Evolutionary conservation across 2,113 vertebrate species (phyloP).

Genomic region (Apaloderma vittatum): DNA sequence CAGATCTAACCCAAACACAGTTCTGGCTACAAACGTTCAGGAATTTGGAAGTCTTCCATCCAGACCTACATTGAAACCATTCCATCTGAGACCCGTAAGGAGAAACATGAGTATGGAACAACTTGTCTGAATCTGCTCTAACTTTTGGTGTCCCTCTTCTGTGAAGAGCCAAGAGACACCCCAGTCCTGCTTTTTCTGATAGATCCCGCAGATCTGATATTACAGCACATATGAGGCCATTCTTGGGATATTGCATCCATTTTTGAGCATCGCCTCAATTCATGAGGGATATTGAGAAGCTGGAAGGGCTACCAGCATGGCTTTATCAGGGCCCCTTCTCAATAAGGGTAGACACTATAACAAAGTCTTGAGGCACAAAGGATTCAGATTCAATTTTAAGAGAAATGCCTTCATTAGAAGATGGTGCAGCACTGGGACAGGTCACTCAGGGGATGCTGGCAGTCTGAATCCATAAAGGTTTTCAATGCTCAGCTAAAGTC

Average conservation of each 20-base stretch:
- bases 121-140: background rate
- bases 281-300: background rate
- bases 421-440: background rate
- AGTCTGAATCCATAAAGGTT: background rate
- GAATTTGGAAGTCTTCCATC: conserved; percentile 12
- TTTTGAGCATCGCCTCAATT: background rate
- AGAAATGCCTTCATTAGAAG: background rate
- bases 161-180: background rate
- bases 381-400: background rate
- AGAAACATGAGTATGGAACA: background rate
- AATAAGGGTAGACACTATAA: background rate
- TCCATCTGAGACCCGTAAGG: background rate
- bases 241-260: fast-evolving
- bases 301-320: background rate
- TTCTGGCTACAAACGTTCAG: background rate
- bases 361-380: background rate
- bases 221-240: background rate
- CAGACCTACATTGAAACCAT: conserved; percentile 4
- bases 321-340: background rate
- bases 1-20: conserved; percentile 37
- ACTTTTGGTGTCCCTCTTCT: background rate
- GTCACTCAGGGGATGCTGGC: background rate
- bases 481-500: background rate
- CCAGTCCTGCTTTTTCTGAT: background rate
- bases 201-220: background rate